A percentile compares a stretch with the other conserved stretches of the same genome.
phyloP scores from a whole-genome alignment of 2,113 vertebrate genomes.

The Pimephales promelas region DNA sequence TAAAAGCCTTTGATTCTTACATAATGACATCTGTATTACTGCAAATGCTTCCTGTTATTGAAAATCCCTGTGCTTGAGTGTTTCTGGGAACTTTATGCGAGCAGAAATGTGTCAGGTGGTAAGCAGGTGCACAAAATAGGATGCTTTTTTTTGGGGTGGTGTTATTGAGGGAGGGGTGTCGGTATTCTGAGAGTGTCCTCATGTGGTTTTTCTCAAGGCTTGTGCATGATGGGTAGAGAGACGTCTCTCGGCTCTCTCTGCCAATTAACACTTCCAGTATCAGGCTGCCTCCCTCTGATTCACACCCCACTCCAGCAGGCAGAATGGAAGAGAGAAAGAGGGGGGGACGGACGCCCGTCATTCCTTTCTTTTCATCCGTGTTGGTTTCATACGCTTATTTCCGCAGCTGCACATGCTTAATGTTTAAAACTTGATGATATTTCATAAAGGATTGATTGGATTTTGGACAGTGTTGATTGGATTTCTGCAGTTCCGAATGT shows the following conservation, averaged over 20 bases:
- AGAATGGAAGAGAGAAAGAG: constrained; percentile 10
- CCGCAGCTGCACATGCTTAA: background rate
- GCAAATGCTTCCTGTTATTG: background rate
- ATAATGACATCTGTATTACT: background rate
- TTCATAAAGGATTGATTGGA: background rate
- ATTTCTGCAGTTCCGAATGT: background rate
- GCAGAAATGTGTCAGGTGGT: constrained; percentile 17
- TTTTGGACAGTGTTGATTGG: background rate
- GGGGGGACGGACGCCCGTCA: constrained; percentile 63
- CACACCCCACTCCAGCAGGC: constrained; percentile 65
- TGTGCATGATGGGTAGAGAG: constrained; percentile 84
- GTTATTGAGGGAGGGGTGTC: background rate
- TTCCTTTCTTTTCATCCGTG: background rate
- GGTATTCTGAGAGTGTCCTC: background rate
- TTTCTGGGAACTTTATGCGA: background rate
- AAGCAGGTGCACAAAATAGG: constrained; percentile 7
- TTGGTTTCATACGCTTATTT: background rate
- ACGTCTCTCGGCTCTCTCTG: constrained; percentile 85
- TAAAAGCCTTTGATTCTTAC: background rate
- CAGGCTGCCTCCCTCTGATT: constrained; percentile 85
- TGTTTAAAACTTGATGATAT: background rate
- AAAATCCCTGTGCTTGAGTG: background rate
- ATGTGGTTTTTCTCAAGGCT: constrained; percentile 59
- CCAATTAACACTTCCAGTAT: constrained; percentile 94
- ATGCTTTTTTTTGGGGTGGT: background rate